Base-by-base conservation (phyloP, 1,140 invertebrate species). In the Caerostris darwini region DNA sequence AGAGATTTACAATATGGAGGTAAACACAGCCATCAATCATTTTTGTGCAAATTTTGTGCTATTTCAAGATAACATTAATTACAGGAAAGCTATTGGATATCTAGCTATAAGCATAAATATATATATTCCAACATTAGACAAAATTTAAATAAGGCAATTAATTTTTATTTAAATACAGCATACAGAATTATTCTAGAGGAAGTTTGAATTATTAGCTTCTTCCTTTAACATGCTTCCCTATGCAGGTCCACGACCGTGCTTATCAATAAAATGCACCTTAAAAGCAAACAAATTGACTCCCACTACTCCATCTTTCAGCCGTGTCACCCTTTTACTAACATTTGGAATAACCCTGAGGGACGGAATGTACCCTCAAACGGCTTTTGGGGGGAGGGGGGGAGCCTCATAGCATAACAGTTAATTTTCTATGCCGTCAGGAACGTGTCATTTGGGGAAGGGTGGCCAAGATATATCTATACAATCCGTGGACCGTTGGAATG, bases 391-490 rank as follows among this genome's bases (percentile, higher is more conserved):
- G 54, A 69, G 67, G 69, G n/a, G 56, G 58, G 50, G 54, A 53
- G 14, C 87, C 50, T 17, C 64, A 67, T 53, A 61, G 61, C 61
- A 57, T 69, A 90, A 90, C 87, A 90, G 87, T 90, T 90, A 90
- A 90, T 90, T 90, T 90, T 90, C 87, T 61, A 57, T 56, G 67
- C 87, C 87, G 87, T 90, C 87, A 90, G 57, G 50, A 93, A 77
- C 82, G 91, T 93, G 91, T 93, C 91, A 93, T 93, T 93, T 87
- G 91, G 61, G 83, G 53, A 87, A 56, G 64, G 90, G 81, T 67
- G 34, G 83, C 34, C 56, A 93, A 82, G 59, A 54, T 90, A 90
- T 90, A 90, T 90, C 59, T 92, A 64, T 58, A 92, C 90, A 92
- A 19, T 50, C 59, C 54, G 87, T 12, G n/a, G 6, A 34, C 69